Percentiles rank a stretch among this genome's conserved stretches.
Evolutionary conservation across 2,113 vertebrate genomes (phyloP).

Genomic region (Bothrops jararaca): DNA sequence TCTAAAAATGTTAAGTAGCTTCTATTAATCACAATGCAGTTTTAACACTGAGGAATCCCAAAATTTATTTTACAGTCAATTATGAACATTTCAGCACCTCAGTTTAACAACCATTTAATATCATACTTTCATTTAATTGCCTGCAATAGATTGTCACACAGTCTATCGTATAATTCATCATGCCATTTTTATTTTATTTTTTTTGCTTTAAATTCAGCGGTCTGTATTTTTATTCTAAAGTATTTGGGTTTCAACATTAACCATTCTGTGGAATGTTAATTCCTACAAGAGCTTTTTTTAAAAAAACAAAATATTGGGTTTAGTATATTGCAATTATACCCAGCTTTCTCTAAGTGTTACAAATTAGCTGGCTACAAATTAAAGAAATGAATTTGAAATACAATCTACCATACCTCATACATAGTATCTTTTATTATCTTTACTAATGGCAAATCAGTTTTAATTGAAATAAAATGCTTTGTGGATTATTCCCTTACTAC

Average conservation of each 20-base stretch:
- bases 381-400: background rate
- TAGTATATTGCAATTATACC: background rate
- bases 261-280: constrained; percentile 25
- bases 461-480: background rate
- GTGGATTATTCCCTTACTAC: constrained; percentile 1
- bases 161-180: constrained; percentile 21
- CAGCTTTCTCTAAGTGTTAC: background rate
- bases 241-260: constrained; percentile 51
- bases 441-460: background rate
- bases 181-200: constrained; percentile 30
- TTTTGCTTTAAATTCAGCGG: constrained; percentile 28
- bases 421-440: background rate
- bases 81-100: constrained; percentile 67
- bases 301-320: background rate
- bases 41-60: constrained; percentile 61
- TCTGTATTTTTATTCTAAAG: constrained; percentile 30
- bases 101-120: constrained; percentile 63
- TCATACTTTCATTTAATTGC: constrained; percentile 32
- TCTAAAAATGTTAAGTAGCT: constrained; percentile 49
- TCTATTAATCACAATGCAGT: constrained; percentile 59
- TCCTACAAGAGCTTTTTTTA: constrained; percentile 10
- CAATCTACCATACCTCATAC: background rate
- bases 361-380: background rate
- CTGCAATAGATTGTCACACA: constrained; percentile 41
- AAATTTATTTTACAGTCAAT: constrained; percentile 57